Evolutionary conservation across 2,797 vertebrate species (phyloP).

Genomic region (Acanthornis magna): DNA sequence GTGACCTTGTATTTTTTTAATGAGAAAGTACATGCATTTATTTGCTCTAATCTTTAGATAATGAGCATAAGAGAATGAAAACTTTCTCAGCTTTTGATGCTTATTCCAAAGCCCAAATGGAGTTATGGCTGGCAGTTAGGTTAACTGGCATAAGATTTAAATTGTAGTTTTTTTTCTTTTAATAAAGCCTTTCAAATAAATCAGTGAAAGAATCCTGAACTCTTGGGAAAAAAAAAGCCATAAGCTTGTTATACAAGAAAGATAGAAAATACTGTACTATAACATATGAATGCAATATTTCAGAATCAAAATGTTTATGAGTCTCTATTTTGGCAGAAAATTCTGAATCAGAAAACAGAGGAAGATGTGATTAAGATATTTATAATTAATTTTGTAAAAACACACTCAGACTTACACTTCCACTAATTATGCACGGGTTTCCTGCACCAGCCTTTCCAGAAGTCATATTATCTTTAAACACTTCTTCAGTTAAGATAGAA

Average conservation of each 20-base stretch:
- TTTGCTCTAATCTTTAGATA: conserved; percentile 23
- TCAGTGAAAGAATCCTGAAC: background rate
- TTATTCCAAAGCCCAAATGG: background rate
- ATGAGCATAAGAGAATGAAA: background rate
- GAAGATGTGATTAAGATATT: background rate
- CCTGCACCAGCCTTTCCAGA: background rate
- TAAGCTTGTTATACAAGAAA: background rate
- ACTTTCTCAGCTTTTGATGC: background rate
- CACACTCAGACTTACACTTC: background rate
- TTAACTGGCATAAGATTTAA: background rate
- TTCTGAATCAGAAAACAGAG: background rate
- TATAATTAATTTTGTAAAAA: background rate
- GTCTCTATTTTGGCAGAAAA: background rate
- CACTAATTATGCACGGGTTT: background rate
- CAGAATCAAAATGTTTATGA: background rate
- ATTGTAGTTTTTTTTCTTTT: background rate
- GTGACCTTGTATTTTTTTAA: background rate
- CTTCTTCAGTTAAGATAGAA: background rate
- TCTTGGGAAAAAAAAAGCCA: background rate
- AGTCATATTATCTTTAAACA: background rate
- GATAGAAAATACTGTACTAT: background rate
- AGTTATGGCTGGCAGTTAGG: background rate
- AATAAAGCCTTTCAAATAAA: background rate
- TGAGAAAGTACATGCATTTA: background rate
- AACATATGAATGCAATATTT: background rate